Conservation (phyloP, 2,888 invertebrate genomes). For the Trachelus tabidus region DNA sequence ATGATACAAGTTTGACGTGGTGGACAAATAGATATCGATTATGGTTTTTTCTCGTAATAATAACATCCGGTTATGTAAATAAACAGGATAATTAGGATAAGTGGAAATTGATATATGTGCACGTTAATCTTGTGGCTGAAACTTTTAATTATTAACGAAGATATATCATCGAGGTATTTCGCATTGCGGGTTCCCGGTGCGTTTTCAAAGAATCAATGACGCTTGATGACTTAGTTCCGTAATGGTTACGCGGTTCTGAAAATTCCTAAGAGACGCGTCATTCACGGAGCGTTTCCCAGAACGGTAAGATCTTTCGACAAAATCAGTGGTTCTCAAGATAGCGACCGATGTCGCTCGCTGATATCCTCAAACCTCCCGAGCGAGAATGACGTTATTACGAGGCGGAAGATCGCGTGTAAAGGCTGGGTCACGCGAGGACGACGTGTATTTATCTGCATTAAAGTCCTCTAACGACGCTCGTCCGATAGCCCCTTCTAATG, state of each 20-base stretch:
- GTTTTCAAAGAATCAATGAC: neutral
- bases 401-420: neutral
- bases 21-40: neutral
- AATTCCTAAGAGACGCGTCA: neutral
- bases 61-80: neutral
- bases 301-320: neutral
- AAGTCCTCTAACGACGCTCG: slow-evolving; percentile 12
- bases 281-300: neutral
- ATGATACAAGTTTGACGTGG: neutral
- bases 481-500: slow-evolving; percentile 14
- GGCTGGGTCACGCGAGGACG: slow-evolving; percentile 9
- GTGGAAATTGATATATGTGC: neutral
- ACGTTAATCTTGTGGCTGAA: neutral
- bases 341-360: neutral
- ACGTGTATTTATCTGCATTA: slow-evolving; percentile 10
- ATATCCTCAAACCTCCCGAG: neutral
- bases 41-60: neutral
- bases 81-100: neutral
- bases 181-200: neutral
- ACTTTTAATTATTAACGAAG: neutral
- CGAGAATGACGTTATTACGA: neutral
- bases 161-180: neutral
- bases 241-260: neutral
- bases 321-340: neutral
- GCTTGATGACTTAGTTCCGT: neutral